A percentile compares a stretch with the other conserved stretches of the same genome.
Evolutionary conservation across 2,888 invertebrate genomes (phyloP).

Genomic region (Neoscelio sp.): DNA sequence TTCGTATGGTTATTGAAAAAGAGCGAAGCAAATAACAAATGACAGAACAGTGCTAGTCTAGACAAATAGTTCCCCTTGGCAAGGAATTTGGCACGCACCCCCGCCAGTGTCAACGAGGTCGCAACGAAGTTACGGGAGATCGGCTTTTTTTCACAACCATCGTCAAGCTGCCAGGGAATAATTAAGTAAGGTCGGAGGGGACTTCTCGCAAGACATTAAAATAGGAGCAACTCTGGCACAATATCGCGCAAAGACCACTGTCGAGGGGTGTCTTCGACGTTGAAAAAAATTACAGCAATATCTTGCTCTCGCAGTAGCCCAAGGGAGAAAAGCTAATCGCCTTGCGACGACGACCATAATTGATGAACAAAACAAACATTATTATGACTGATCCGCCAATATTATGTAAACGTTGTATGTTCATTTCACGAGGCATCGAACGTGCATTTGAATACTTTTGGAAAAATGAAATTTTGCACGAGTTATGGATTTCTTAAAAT

Average conservation of each 20-base stretch:
- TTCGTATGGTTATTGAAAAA: conserved; percentile 57
- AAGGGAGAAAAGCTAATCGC: conserved; percentile 65
- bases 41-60: conserved; percentile 65
- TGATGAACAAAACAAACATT: conserved; percentile 65
- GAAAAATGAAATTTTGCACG: background rate
- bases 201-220: conserved; percentile 63
- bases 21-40: conserved; percentile 62
- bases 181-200: conserved; percentile 79
- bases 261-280: conserved; percentile 57
- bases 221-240: conserved; percentile 52
- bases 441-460: conserved; percentile 3
- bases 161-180: conserved; percentile 74
- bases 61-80: conserved; percentile 73
- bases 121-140: conserved; percentile 78
- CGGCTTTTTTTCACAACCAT: conserved; percentile 72
- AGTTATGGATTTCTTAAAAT: background rate
- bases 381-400: conserved; percentile 45
- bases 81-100: conserved; percentile 73
- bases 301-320: conserved; percentile 54
- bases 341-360: conserved; percentile 64
- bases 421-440: conserved; percentile 14
- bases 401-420: conserved; percentile 29
- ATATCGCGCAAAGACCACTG: conserved; percentile 61
- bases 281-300: conserved; percentile 73
- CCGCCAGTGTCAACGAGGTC: conserved; percentile 70